phyloP scores from a whole-genome alignment of 1,140 invertebrate species.

The Trissolcus basalis region DNA sequence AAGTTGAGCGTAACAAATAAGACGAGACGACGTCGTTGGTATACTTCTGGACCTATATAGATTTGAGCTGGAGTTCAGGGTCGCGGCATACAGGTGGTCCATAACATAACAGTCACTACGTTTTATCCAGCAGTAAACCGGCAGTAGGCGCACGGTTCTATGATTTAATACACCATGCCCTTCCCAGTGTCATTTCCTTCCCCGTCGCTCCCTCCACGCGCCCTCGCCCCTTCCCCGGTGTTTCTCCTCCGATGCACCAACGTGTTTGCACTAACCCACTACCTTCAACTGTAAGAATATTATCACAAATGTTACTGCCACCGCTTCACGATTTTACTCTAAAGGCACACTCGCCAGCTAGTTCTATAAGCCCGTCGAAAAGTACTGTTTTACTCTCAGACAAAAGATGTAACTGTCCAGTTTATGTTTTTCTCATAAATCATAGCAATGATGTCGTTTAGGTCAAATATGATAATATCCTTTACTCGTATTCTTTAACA shows the following conservation, averaged over 20 bases:
- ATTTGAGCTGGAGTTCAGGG: constrained; percentile 73
- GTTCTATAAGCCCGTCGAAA: constrained; percentile 54
- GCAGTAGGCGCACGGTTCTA: constrained; percentile 74
- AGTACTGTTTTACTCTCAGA: constrained; percentile 43
- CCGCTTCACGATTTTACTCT: constrained; percentile 42
- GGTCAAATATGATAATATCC: constrained; percentile 45
- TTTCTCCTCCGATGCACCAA: constrained; percentile 38
- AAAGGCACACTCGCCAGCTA: constrained; percentile 41
- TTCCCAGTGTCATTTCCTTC: constrained; percentile 51
- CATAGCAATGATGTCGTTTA: constrained; percentile 41
- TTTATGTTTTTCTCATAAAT: constrained; percentile 49
- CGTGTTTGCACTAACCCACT: constrained; percentile 56
- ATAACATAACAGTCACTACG: constrained; percentile 77
- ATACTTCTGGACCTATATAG: constrained; percentile 67
- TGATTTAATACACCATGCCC: constrained; percentile 75
- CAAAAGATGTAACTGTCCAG: constrained; percentile 45
- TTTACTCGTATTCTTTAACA: constrained; percentile 19
- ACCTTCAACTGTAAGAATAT: constrained; percentile 35
- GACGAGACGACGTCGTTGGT: constrained; percentile 40
- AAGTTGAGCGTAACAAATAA: constrained; percentile 50
- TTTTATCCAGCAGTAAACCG: constrained; percentile 77
- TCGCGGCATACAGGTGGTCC: constrained; percentile 77
- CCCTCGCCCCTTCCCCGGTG: constrained; percentile 13
- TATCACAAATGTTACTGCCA: constrained; percentile 58
- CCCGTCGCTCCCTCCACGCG: constrained; percentile 22